Evolutionary conservation across 2,113 vertebrate species (phyloP).

Genomic region (Sciurus niger): DNA sequence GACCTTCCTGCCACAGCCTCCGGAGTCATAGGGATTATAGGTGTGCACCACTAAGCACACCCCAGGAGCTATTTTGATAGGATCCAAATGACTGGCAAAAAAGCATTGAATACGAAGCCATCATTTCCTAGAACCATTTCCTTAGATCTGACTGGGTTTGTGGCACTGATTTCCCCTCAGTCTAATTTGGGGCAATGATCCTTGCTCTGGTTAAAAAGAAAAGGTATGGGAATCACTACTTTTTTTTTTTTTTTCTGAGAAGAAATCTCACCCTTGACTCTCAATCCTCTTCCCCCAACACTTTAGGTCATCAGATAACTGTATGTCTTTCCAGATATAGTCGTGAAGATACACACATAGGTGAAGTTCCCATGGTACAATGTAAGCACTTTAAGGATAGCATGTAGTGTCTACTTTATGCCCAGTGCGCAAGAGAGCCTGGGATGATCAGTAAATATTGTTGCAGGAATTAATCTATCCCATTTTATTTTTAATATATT

Average conservation of each 20-base stretch:
- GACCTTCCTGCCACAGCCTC: no score
- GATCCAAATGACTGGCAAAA: slow-evolving; percentile 40
- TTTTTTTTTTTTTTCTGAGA: neutral
- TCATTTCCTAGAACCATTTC: neutral
- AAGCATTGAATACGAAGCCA: slow-evolving; percentile 4
- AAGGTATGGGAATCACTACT: neutral
- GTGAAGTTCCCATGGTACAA: neutral
- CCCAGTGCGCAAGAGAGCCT: neutral
- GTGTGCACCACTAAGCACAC: no score
- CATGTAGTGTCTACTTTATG: neutral
- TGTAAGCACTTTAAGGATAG: neutral
- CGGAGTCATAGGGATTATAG: no score
- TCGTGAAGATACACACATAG: neutral
- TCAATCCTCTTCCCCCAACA: neutral
- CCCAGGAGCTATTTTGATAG: neutral
- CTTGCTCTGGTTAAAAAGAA: neutral
- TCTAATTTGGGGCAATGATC: neutral
- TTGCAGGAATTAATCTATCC: neutral
- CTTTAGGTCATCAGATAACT: neutral
- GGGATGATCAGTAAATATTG: neutral
- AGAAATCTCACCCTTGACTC: neutral
- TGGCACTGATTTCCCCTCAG: neutral
- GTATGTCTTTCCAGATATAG: neutral
- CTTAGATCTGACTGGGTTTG: neutral
- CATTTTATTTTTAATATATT: slow-evolving; percentile 28